A percentile compares a stretch with the other conserved stretches of the same genome.
Evolutionary conservation across 2,797 vertebrate genomes (phyloP).

Genomic region (Psittacula echo): DNA sequence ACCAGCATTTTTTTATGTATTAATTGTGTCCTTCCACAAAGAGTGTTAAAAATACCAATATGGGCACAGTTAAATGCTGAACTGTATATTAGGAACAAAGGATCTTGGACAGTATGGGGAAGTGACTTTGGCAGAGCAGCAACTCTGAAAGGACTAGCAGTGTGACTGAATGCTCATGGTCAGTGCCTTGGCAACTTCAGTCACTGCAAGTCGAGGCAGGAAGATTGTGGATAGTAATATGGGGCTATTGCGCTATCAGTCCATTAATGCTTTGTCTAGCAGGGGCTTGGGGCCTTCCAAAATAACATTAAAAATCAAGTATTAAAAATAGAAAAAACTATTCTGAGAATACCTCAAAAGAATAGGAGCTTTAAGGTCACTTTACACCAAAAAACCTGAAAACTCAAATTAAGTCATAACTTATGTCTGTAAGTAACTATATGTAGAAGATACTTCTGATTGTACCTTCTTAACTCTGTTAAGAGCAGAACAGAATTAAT

Average conservation of each 20-base stretch:
- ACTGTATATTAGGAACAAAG: not conserved
- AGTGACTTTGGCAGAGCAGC: not conserved
- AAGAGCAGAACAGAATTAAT: not conserved
- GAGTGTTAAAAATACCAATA: not conserved
- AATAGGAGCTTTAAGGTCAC: not conserved
- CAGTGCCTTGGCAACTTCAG: not conserved
- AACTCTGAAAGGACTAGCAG: not conserved
- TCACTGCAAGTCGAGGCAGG: rapidly evolving
- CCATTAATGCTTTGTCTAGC: not conserved
- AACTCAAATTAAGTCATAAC: not conserved
- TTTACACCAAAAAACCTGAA: not conserved
- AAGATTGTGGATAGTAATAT: not conserved
- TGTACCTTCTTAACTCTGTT: not conserved
- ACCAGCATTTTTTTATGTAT: not conserved
- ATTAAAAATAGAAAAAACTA: not conserved
- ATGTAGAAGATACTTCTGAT: not conserved
- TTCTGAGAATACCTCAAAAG: not conserved
- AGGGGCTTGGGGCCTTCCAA: not conserved
- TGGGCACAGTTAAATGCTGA: not conserved
- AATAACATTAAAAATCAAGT: not conserved
- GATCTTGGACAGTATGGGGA: not conserved
- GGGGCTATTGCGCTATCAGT: rapidly evolving
- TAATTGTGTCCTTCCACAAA: not conserved
- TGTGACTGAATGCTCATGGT: rapidly evolving
- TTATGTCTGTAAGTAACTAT: not conserved